Base-by-base conservation (phyloP, 2,888 invertebrate species). In the Plemyria rubiginata region DNA sequence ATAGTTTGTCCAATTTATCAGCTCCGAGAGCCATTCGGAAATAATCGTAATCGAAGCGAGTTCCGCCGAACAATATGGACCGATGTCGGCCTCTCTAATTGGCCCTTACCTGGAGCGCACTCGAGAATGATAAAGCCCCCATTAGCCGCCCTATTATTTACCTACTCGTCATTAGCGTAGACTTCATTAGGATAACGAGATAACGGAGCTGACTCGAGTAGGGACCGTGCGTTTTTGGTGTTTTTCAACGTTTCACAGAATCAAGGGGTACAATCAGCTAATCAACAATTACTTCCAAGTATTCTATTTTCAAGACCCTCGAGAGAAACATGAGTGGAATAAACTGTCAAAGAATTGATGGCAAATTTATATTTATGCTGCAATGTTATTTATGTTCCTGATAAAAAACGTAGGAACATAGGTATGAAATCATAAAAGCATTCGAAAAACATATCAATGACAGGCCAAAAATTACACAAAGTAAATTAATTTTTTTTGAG, bases 121-220 rank as follows among this genome's bases (percentile, higher is more conserved):
- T 92, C 89, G 89, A 92, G 91, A 92, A 92, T 92, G 92, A 92
- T 92, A 92, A 92, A 92, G 92, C 91, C 89, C 88, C 92, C 90
- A 92, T 92, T 92, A 92, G 92, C 90, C 89, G 88, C 90, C 92
- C 92, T 92, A 92, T 92, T 92, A 92, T 92, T 92, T 92, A 92
- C 92, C 92, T 92, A 92, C 92, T 92, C 92, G 90, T 92, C 92
- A 92, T 92, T 92, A 92, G 91, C 89, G 92, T 92, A 91, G 91
- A 92, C 90, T 92, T 92, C 92, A 92, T 92, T 92, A 92, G 92
- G 91, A 90, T 92, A 92, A 92, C 92, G 92, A 92, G 92, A 92
- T 92, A 92, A 92, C 90, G 87, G 88, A 87, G 87, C 87, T 84
- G 80, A 70, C 82, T 87, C 81, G 85, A 87, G 86, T 84, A 76